phyloP scores from a whole-genome alignment of 2,888 invertebrate species.

The Isotomurus palustris region DNA sequence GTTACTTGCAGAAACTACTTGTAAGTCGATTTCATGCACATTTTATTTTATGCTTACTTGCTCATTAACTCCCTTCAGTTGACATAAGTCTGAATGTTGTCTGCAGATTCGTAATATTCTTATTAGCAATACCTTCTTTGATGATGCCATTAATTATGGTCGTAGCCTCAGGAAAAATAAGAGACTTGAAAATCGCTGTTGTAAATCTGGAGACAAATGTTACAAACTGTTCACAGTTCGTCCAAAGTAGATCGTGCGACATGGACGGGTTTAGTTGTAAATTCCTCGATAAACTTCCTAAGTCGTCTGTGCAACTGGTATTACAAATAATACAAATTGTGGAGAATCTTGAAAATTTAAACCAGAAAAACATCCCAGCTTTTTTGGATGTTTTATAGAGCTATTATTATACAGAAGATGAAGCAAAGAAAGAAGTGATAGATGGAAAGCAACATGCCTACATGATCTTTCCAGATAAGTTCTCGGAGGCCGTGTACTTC shows the following conservation, averaged over 20 bases:
- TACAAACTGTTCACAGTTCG: neutral
- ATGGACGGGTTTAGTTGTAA: conserved; percentile 20
- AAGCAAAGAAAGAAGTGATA: conserved; percentile 21
- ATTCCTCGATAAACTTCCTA: conserved; percentile 21
- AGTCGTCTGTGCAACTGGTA: conserved; percentile 13
- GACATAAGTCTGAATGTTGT: no score
- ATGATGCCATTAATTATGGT: no score
- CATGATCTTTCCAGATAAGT: conserved; percentile 25
- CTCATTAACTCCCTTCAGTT: no score
- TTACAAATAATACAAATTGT: no score
- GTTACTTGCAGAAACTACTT: neutral
- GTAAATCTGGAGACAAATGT: neutral
- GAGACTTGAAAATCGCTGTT: neutral
- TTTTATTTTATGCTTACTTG: no score
- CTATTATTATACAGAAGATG: conserved; percentile 17
- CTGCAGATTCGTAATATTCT: no score
- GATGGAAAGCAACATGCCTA: conserved; percentile 30
- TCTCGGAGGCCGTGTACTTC: conserved; percentile 19
- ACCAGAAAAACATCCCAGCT: neutral
- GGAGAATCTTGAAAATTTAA: neutral
- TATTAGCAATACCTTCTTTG: no score
- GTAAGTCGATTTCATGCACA: no score
- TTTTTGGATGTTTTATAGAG: neutral
- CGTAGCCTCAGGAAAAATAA: no score
- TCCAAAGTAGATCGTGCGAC: conserved; percentile 8